Percentiles rank a stretch among this genome's conserved stretches.
Conservation (phyloP, 2,113 vertebrate species). For the Coreoperca whiteheadi region DNA sequence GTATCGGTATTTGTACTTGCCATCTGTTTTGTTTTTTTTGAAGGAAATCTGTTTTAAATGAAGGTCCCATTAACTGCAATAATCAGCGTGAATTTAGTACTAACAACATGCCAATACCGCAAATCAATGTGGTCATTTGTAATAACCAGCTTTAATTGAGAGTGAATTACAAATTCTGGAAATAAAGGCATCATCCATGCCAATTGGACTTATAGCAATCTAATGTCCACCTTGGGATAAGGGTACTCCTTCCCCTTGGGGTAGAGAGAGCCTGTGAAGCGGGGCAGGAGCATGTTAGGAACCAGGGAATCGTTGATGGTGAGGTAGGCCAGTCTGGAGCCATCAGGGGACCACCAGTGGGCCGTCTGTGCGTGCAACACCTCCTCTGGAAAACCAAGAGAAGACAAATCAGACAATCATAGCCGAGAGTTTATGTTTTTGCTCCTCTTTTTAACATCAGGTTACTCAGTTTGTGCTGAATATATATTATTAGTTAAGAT, state of each 20-base stretch:
- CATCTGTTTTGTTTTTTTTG: background rate
- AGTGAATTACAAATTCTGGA: background rate
- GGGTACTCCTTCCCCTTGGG: slow-evolving; percentile 90
- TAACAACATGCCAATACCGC: background rate
- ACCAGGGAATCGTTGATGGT: slow-evolving; percentile 92
- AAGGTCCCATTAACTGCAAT: background rate
- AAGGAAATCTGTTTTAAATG: background rate
- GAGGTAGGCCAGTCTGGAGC: slow-evolving; percentile 93
- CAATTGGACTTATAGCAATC: no score
- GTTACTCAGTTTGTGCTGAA: background rate
- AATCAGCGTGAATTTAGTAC: background rate
- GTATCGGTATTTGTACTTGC: background rate
- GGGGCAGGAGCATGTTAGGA: slow-evolving; percentile 90
- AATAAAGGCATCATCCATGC: background rate
- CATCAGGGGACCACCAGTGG: slow-evolving; percentile 96
- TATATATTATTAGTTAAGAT: background rate
- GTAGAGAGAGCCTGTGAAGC: slow-evolving; percentile 90
- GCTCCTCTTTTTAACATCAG: background rate
- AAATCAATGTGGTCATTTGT: background rate
- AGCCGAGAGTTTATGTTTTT: background rate
- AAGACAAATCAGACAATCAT: background rate
- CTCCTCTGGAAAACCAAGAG: slow-evolving; percentile 85
- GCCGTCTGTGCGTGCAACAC: slow-evolving; percentile 88
- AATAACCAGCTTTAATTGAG: background rate
- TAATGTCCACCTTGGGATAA: slow-evolving; percentile 91